phyloP scores from a whole-genome alignment of 2,113 vertebrate genomes.

The Salminus brasiliensis region DNA sequence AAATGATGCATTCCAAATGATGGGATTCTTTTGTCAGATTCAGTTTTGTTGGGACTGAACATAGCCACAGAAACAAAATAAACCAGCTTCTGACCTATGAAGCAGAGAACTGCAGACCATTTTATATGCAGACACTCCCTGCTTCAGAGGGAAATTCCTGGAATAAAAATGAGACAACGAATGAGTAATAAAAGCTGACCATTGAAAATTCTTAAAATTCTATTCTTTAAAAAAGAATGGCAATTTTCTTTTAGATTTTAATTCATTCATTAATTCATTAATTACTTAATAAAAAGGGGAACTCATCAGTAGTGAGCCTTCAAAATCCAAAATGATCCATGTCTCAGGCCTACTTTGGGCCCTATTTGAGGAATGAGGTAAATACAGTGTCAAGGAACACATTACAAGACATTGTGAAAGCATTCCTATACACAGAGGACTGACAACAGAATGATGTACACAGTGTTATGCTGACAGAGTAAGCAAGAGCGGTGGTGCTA shows the following conservation, averaged over 20 bases:
- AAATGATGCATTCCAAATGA: slow-evolving; percentile 81
- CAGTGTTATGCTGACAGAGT: neutral
- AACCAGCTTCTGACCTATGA: slow-evolving; percentile 99
- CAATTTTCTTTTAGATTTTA: slow-evolving; percentile 46
- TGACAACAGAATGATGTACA: neutral
- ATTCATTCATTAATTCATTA: too few relatives aligned
- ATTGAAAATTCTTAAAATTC: too few relatives aligned
- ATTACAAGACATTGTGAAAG: slow-evolving; percentile 49
- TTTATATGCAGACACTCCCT: slow-evolving; percentile 99
- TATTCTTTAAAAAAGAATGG: slow-evolving; percentile 51
- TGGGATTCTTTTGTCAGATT: slow-evolving; percentile 60
- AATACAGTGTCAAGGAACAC: slow-evolving; percentile 27
- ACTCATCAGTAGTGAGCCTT: slow-evolving; percentile 24
- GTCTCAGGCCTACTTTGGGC: slow-evolving; percentile 15
- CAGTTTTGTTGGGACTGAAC: slow-evolving; percentile 89
- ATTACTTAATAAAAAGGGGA: slow-evolving; percentile 1
- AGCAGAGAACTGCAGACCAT: slow-evolving; percentile 99
- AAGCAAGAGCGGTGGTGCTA: neutral
- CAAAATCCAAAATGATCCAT: slow-evolving; percentile 12
- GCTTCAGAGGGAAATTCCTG: slow-evolving; percentile 99
- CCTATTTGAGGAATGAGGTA: slow-evolving; percentile 11
- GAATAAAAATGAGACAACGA: slow-evolving; percentile 93
- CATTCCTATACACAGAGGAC: slow-evolving; percentile 49
- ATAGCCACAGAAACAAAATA: slow-evolving; percentile 99
- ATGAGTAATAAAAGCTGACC: slow-evolving; percentile 95